phyloP scores from a whole-genome alignment of 2,797 vertebrate genomes.

The Aldrovandia affinis region DNA sequence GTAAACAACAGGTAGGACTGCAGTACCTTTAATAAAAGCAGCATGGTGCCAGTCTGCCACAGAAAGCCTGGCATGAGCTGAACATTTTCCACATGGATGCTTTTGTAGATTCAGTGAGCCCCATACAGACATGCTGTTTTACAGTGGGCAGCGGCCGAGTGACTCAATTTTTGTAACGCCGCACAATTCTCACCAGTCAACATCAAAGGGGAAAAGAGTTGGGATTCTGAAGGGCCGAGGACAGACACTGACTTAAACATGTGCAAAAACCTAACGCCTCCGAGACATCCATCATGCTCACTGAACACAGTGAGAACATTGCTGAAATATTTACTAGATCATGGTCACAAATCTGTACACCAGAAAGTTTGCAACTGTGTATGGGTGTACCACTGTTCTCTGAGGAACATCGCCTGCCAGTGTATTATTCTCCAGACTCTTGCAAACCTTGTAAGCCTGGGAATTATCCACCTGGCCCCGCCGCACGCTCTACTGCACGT shows the following conservation, averaged over 20 bases:
- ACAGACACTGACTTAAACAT: conserved; percentile 21
- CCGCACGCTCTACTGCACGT: too few species aligned
- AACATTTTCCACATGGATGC: conserved; percentile 9
- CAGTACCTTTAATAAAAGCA: background rate
- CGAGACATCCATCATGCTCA: too few species aligned
- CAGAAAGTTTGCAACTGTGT: background rate
- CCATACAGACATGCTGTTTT: conserved; percentile 40
- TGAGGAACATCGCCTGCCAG: background rate
- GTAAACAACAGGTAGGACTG: background rate
- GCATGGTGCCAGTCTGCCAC: background rate
- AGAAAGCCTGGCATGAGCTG: conserved; percentile 35
- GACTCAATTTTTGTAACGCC: conserved; percentile 34
- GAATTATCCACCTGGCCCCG: too few species aligned
- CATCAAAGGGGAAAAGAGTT: conserved; percentile 17
- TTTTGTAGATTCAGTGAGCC: conserved; percentile 29
- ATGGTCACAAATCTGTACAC: background rate
- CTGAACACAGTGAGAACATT: background rate
- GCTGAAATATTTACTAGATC: background rate
- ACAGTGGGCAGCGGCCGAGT: conserved; percentile 20
- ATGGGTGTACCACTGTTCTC: background rate
- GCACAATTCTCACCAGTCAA: background rate
- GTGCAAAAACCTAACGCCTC: background rate
- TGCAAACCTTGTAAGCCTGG: too few species aligned
- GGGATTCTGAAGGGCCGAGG: conserved; percentile 42
- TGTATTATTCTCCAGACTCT: too few species aligned